phyloP scores from a whole-genome alignment of 1,140 invertebrate species.

The Macrobrachium nipponense region DNA sequence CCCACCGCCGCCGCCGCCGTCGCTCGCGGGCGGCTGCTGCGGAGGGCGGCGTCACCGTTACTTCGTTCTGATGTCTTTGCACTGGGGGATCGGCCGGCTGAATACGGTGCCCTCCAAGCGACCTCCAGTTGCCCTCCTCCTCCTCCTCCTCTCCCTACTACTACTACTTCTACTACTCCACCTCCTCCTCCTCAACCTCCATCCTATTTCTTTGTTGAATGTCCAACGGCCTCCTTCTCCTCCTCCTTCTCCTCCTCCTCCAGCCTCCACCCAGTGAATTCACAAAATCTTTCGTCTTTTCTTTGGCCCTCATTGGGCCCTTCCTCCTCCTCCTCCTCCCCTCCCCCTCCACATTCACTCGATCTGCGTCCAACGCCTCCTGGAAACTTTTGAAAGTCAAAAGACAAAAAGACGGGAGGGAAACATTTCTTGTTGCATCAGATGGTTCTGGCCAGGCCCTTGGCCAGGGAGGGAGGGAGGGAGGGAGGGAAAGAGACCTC shows the following conservation, averaged over 20 bases:
- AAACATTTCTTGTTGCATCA: slow-evolving; percentile 28
- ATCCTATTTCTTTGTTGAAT: background rate
- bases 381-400: background rate
- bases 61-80: slow-evolving; percentile 56
- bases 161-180: background rate
- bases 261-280: background rate
- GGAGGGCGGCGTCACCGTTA: slow-evolving; percentile 59
- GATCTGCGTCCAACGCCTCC: background rate
- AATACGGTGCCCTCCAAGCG: slow-evolving; percentile 36
- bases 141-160: background rate
- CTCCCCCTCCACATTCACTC: background rate
- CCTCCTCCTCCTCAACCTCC: background rate
- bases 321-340: background rate
- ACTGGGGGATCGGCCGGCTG: slow-evolving; percentile 12
- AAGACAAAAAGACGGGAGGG: background rate
- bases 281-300: background rate
- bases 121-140: slow-evolving; percentile 46
- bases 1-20: too few species aligned
- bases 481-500: background rate
- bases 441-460: background rate
- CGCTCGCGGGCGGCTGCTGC: too few species aligned
- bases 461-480: slow-evolving; percentile 6
- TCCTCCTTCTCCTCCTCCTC: background rate
- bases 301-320: background rate
- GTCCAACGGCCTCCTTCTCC: slow-evolving; percentile 5